These are phyloP conservation scores for Scaptomyza tumidula DNA, from an alignment of 2,888 invertebrate species.

Conservation along the genomic window DNA sequence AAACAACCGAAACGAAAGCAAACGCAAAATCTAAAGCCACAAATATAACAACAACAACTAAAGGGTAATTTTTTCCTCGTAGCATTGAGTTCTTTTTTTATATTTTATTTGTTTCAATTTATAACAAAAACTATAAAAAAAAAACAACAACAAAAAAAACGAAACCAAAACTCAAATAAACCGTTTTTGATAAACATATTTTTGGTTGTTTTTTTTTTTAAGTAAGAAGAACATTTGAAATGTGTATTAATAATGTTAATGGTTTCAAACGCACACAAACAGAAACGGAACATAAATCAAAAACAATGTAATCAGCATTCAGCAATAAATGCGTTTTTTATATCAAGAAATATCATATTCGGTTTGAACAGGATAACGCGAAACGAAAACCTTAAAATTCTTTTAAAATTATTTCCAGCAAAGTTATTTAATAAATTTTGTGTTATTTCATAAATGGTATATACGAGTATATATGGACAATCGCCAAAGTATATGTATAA, in stretches of 20 bases:
- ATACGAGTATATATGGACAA: constrained; percentile 60
- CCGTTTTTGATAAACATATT: constrained; percentile 51
- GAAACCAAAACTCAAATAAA: constrained; percentile 2
- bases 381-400: too few species aligned
- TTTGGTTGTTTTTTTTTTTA: constrained; percentile 48
- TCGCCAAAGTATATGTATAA: constrained; percentile 44
- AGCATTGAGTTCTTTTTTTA: constrained; percentile 43
- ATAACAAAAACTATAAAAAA: constrained; percentile 23
- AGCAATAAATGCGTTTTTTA: constrained; percentile 36
- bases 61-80: constrained; percentile 71
- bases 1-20: constrained; percentile 20
- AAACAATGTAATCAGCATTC: too few species aligned
- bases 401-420: too few species aligned
- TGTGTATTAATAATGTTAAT: constrained; percentile 61
- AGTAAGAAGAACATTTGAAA: constrained; percentile 41
- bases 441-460: constrained; percentile 17
- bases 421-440: not conserved
- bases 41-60: constrained; percentile 38
- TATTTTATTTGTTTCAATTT: constrained; percentile 56
- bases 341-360: not conserved
- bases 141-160: constrained; percentile 1
- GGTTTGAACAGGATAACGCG: too few species aligned
- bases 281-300: constrained; percentile 51
- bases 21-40: constrained; percentile 18
- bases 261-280: constrained; percentile 56